Evolutionary conservation across 2,888 invertebrate species (phyloP).

Genomic region (Mactromeris polynyma): DNA sequence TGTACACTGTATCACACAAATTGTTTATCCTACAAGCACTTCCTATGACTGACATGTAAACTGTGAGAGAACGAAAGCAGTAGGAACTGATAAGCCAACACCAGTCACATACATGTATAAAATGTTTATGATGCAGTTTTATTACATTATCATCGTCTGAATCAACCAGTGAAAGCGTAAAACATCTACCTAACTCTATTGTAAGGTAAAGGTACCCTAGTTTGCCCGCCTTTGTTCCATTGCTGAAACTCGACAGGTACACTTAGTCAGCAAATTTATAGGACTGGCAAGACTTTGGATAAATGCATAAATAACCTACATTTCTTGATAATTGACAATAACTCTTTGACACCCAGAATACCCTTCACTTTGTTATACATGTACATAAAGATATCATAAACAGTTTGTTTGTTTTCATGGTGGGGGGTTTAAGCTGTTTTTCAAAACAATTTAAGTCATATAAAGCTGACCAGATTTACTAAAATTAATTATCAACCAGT

Average conservation of each 20-base stretch:
- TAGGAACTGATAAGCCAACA: neutral
- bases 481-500: too few relatives aligned
- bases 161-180: neutral
- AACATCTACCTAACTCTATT: neutral
- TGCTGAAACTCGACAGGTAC: neutral
- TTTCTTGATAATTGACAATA: neutral
- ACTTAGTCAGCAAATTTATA: conserved; percentile 1
- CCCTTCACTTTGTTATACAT: too few relatives aligned
- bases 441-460: too few relatives aligned
- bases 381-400: too few relatives aligned
- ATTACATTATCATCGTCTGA: neutral
- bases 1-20: neutral
- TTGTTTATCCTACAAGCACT: neutral
- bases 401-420: too few relatives aligned
- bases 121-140: conserved; percentile 6
- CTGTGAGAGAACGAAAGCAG: neutral
- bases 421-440: too few relatives aligned
- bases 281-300: neutral
- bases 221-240: neutral
- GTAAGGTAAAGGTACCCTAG: neutral
- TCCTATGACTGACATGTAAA: neutral
- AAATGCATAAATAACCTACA: neutral
- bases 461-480: too few relatives aligned
- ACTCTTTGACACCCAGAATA: neutral
- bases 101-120: neutral